These are phyloP conservation scores for Lampris megalopsis DNA, from an alignment of 2,113 vertebrate genomes.

Conservation along the genomic window DNA sequence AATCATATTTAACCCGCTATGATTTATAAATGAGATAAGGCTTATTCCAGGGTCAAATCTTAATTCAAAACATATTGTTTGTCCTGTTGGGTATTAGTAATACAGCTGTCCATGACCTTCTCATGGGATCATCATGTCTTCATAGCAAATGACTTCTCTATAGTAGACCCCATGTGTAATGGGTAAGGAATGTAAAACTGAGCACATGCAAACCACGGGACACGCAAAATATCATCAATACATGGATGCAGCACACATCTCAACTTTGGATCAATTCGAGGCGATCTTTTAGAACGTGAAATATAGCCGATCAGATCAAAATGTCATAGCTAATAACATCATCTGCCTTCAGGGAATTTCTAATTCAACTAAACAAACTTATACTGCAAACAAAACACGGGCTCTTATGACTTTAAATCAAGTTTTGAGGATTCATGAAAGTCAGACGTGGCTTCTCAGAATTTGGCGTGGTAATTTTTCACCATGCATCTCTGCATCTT, in stretches of 20 bases:
- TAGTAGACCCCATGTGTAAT: slow-evolving; percentile 3
- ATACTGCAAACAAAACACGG: slow-evolving; percentile 18
- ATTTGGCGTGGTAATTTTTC: background rate
- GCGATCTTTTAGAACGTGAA: slow-evolving; percentile 9
- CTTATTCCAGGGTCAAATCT: slow-evolving; percentile 80
- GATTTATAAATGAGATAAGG: slow-evolving; percentile 81
- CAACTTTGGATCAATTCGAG: background rate
- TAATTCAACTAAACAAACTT: slow-evolving; percentile 16
- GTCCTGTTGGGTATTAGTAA: slow-evolving; percentile 63
- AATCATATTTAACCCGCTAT: slow-evolving; percentile 80
- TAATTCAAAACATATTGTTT: slow-evolving; percentile 84
- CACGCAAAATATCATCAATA: slow-evolving; percentile 33
- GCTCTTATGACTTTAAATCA: slow-evolving; percentile 4
- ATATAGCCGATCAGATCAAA: slow-evolving; percentile 5
- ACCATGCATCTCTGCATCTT: no score
- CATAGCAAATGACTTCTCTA: slow-evolving; percentile 27
- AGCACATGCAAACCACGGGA: slow-evolving; percentile 54
- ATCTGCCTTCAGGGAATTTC: slow-evolving; percentile 18
- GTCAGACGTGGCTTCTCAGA: slow-evolving; percentile 7
- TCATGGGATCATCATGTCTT: slow-evolving; percentile 35
- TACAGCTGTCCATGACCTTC: slow-evolving; percentile 75
- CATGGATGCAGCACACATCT: slow-evolving; percentile 1
- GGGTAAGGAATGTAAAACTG: slow-evolving; percentile 9
- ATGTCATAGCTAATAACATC: slow-evolving; percentile 24
- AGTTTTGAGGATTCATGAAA: background rate